Evolutionary conservation across 2,113 vertebrate genomes (phyloP), one percentile per base, ranked within the genome.

Genomic region (Eretmochelys imbricata): DNA sequence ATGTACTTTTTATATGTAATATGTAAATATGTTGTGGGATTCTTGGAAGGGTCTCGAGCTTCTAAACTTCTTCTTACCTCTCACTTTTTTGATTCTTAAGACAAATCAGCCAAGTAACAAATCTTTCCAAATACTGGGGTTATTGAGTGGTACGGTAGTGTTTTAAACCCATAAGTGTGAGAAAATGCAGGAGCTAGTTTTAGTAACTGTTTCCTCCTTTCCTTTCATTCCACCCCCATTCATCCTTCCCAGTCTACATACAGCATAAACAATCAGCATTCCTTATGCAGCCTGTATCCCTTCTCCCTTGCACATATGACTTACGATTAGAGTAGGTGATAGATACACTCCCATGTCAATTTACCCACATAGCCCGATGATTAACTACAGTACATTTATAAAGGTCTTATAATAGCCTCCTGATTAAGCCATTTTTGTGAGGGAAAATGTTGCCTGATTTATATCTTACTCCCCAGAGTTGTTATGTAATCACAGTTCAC

Each of bases 241-340:
- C 89, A 87, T 90, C 29, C 16, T 75, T 85, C 50, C 84, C 75
- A 29, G 49, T 84, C 87, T 89, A 1, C 10, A 59, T 35, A 31
- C 88, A 57, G 46, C 86, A 93, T 90, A 86, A 93, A 89, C 80
- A 94, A 89, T 38, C 8, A 79, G 6, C 38, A 19, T 94, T 82
- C 59, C 35, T 12, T 72, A 17, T 75, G 49, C 14, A 75, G 38
- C 82, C 12, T 69, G 2, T 91, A 87, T 81, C 7, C 17, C 46
- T 91, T 2, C 72, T 65, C 42, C 59, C 16, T 20, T 27, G 51
- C 72, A 5, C 19, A 75, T 2, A 22, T 8, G 72, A 29, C n/a
- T 20, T 88, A 6, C n/a, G 88, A 90, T 54, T 31, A 51, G 75
- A 85, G 75, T 76, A 93, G 94, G 91, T 88, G 5, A 35, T 55